Evolutionary conservation across 2,113 vertebrate genomes (phyloP).

Genomic region (Sebastes fasciatus): DNA sequence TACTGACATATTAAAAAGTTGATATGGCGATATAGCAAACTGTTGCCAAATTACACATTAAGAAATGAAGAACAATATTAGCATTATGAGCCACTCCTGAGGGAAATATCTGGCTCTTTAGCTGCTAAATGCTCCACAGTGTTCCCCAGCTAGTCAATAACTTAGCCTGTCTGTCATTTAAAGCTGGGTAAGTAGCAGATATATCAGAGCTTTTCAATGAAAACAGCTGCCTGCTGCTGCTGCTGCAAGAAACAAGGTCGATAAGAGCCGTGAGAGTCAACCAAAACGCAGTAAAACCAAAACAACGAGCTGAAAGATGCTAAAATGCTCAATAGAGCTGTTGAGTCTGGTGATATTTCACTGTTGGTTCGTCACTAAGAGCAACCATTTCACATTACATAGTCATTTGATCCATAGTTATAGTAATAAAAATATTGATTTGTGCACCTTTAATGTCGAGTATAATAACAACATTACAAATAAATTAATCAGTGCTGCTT

Average conservation of each 20-base stretch:
- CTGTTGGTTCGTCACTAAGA: not conserved
- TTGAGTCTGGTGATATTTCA: not conserved
- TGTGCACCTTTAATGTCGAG: not conserved
- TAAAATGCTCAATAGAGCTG: not conserved
- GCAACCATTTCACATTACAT: not conserved
- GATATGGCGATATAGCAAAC: not conserved
- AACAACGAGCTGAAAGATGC: not conserved
- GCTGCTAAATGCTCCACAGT: not conserved
- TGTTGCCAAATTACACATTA: not conserved
- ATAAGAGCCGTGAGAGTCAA: not conserved
- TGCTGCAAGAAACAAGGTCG: not conserved
- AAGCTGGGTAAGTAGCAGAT: not conserved
- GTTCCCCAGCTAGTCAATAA: not conserved
- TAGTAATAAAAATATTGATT: not conserved
- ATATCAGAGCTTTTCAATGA: not conserved
- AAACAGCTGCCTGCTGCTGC: not conserved
- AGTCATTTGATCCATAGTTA: not conserved
- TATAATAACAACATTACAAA: constrained; percentile 14
- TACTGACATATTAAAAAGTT: not conserved
- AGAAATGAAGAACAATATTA: not conserved
- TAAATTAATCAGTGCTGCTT: not conserved
- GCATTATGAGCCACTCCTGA: not conserved
- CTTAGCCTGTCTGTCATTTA: not conserved
- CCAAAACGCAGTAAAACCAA: not conserved
- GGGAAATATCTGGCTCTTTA: not conserved